A percentile compares a stretch with the other conserved stretches of the same genome.
phyloP scores from a whole-genome alignment of 1,140 invertebrate species.

The Apis cerana region DNA sequence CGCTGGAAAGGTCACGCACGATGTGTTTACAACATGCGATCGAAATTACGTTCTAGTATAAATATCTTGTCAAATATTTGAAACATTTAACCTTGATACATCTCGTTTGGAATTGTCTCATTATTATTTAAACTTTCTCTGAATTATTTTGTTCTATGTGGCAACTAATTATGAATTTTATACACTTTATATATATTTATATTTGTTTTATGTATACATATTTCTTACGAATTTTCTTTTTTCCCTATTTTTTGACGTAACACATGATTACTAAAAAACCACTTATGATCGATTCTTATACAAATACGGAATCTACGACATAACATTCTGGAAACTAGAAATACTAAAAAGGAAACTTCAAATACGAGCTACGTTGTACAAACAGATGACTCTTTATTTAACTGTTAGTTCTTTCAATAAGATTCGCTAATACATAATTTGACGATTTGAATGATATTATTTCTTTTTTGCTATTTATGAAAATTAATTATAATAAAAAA shows the following conservation, averaged over 20 bases:
- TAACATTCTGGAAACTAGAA: constrained; percentile 10
- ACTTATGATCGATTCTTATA: constrained; percentile 17
- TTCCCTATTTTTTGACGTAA: constrained; percentile 3
- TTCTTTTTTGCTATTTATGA: background rate
- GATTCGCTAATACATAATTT: background rate
- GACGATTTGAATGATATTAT: background rate
- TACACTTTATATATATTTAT: background rate
- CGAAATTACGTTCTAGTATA: background rate
- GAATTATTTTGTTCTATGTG: no score
- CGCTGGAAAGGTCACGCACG: background rate
- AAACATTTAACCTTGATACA: background rate
- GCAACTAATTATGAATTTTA: no score
- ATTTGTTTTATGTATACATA: background rate
- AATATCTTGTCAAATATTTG: background rate
- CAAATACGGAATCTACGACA: constrained; percentile 5
- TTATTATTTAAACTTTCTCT: no score
- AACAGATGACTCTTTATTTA: constrained; percentile 12
- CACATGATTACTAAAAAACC: background rate
- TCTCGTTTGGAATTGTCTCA: background rate
- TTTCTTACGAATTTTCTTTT: background rate
- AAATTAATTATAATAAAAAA: background rate
- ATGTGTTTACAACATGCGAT: background rate
- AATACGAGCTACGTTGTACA: background rate
- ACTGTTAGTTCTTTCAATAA: background rate
- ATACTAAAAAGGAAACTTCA: constrained; percentile 24